phyloP scores from a whole-genome alignment of 2,888 invertebrate species.

The Cantharis lateralis region DNA sequence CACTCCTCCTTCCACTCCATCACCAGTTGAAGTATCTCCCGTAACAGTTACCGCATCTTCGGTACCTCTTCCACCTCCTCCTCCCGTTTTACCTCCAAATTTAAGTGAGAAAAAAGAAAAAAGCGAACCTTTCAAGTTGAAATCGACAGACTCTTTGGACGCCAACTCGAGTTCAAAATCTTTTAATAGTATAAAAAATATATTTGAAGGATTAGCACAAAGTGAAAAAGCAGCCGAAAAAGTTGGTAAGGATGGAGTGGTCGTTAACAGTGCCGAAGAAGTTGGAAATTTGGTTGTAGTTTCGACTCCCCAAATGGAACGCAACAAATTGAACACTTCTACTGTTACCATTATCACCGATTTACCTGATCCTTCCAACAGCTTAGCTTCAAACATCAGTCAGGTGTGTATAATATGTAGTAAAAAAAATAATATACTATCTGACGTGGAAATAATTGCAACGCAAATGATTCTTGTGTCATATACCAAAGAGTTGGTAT shows the following conservation, averaged over 20 bases:
- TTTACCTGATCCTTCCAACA: constrained; percentile 69
- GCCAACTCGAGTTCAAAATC: constrained; percentile 12
- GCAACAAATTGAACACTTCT: constrained; percentile 57
- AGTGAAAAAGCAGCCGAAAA: constrained; percentile 25
- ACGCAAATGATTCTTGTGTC: too few species aligned
- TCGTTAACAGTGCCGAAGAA: constrained; percentile 43
- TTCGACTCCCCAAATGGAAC: constrained; percentile 47
- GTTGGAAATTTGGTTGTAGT: constrained; percentile 48
- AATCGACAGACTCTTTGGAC: constrained; percentile 12
- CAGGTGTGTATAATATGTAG: constrained; percentile 59
- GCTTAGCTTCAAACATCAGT: constrained; percentile 73
- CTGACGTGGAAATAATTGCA: too few species aligned
- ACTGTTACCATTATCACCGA: constrained; percentile 60
- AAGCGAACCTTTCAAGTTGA: neutral
- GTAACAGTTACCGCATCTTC: constrained; percentile 27
- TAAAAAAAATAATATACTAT: too few species aligned
- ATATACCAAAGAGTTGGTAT: too few species aligned
- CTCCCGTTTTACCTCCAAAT: neutral
- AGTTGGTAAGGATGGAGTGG: constrained; percentile 40
- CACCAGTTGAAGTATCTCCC: constrained; percentile 34
- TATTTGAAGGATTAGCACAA: constrained; percentile 10
- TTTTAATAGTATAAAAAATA: constrained; percentile 15
- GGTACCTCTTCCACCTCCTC: constrained; percentile 8
- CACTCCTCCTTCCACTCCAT: constrained; percentile 51
- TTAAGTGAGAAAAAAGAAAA: neutral